A percentile compares a stretch with the other conserved stretches of the same genome.
Evolutionary conservation across 2,113 vertebrate genomes (phyloP).

Genomic region (Ameiurus melas): DNA sequence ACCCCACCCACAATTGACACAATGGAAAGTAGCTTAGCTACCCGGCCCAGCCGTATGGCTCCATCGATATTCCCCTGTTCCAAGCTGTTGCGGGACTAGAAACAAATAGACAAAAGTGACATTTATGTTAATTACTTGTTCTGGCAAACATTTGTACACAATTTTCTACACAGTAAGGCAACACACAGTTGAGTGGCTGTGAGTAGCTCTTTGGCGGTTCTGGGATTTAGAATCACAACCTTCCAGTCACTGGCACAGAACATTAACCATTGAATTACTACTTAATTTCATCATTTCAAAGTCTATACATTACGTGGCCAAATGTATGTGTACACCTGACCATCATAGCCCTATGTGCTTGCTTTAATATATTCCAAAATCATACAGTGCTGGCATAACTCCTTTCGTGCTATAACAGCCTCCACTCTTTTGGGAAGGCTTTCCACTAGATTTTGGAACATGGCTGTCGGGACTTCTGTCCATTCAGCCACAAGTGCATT

Average conservation of each 20-base stretch:
- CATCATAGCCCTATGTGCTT: background rate
- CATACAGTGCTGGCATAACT: background rate
- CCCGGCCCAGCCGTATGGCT: slow-evolving; percentile 84
- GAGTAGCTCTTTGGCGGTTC: background rate
- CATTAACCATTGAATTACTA: background rate
- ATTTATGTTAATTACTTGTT: background rate
- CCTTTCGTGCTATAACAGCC: background rate
- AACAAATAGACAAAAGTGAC: slow-evolving; percentile 13
- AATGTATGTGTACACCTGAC: background rate
- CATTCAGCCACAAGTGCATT: background rate
- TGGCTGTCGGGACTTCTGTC: background rate
- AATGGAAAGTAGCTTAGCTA: slow-evolving; percentile 86
- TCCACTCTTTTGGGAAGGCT: background rate
- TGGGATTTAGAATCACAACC: background rate
- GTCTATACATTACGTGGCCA: background rate
- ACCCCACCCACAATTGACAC: slow-evolving; percentile 85
- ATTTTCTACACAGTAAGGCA: background rate
- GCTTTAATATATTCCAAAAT: background rate
- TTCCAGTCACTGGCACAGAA: background rate
- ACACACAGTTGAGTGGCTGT: background rate
- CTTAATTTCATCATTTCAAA: background rate
- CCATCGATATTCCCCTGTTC: slow-evolving; percentile 90
- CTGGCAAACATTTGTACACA: background rate
- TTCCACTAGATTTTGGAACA: background rate
- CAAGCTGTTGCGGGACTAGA: slow-evolving; percentile 87